Base-by-base conservation (phyloP, 30 jellyfish, hydroid and myxozoan genomes). In the Phacellophora camtschatica region DNA sequence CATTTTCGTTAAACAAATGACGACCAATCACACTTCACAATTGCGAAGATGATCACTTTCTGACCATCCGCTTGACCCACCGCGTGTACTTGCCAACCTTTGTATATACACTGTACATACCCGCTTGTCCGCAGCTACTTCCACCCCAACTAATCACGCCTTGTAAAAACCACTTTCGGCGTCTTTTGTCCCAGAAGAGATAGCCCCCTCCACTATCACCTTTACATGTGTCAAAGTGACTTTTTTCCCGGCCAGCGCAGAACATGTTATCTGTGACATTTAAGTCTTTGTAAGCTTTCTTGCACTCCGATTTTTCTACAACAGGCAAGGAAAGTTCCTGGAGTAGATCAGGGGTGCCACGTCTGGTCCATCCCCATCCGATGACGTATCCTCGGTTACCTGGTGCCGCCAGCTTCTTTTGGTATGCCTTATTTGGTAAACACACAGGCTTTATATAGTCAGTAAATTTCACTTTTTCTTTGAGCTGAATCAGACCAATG, bases 171-270 rank as follows among this genome's bases (percentile, higher is more conserved):
- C 96, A 94, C 33, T 94, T 94, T 27, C 81, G 43, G 30, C 96
- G 83, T 41, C 66, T 69, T 32, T 34, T 20, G 77, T 94, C 99
- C 81, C 84, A 84, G 64, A 94, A 87, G 37, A 87, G 25, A 41
- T 46, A 94, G 4, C 97, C 97, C 6, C 99, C 99, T 8, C 99
- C 99, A 34, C 97, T 87, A 82, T 94, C 99, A 18, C 99, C 99
- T 59, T 82, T 83, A 57, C 99, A 94, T 9, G 99, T 94, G 78
- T 94, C 99, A 43, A 81, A 90, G 37, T 49, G 41, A 30, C 83
- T 77, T 7, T 67, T 16, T 30, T 48, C 63, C 4, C 66, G 83
- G 13, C 99, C 99, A 5, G 99, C 99, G 46, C 99, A 94, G 65
- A 94, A 94, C 99, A 94, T 94, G 70, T 85, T 94, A 12, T 82